Conservation (phyloP, 2,113 vertebrate genomes). For the Hoplias malabaricus region DNA sequence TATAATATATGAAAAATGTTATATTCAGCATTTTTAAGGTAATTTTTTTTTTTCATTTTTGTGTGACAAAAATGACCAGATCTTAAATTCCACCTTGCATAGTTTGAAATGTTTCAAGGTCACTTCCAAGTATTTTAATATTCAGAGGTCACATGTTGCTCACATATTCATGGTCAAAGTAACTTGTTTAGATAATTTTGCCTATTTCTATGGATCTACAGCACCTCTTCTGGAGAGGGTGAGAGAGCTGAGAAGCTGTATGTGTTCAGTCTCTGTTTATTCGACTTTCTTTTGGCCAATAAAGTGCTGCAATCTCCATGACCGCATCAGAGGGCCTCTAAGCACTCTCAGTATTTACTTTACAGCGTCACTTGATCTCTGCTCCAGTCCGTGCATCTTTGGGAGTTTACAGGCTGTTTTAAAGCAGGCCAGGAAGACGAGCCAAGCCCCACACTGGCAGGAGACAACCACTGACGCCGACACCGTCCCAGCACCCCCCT, state of each 20-base stretch:
- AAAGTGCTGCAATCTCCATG: slow-evolving; percentile 42
- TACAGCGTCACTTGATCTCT: slow-evolving; percentile 61
- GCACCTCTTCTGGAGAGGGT: neutral
- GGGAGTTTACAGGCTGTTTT: slow-evolving; percentile 61
- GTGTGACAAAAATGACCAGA: too few species aligned
- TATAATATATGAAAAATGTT: too few species aligned
- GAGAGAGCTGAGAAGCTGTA: neutral
- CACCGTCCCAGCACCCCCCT: slow-evolving; percentile 39
- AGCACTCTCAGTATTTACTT: slow-evolving; percentile 47
- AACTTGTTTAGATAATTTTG: neutral
- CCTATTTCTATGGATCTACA: neutral
- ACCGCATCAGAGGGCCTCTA: slow-evolving; percentile 47
- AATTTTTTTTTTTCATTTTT: too few species aligned
- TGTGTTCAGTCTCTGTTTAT: neutral
- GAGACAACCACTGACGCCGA: slow-evolving; percentile 51
- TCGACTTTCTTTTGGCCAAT: slow-evolving; percentile 33
- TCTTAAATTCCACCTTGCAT: too few species aligned
- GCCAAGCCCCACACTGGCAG: slow-evolving; percentile 58
- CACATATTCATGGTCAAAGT: neutral
- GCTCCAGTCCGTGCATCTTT: slow-evolving; percentile 50
- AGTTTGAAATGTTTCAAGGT: too few species aligned
- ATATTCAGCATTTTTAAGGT: too few species aligned
- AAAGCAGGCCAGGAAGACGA: slow-evolving; percentile 58
- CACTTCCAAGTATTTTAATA: too few species aligned
- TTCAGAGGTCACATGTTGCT: neutral